A percentile compares a stretch with the other conserved stretches of the same genome.
Conservation (phyloP, 2,888 invertebrate species). For the Callyntrura sp. region DNA sequence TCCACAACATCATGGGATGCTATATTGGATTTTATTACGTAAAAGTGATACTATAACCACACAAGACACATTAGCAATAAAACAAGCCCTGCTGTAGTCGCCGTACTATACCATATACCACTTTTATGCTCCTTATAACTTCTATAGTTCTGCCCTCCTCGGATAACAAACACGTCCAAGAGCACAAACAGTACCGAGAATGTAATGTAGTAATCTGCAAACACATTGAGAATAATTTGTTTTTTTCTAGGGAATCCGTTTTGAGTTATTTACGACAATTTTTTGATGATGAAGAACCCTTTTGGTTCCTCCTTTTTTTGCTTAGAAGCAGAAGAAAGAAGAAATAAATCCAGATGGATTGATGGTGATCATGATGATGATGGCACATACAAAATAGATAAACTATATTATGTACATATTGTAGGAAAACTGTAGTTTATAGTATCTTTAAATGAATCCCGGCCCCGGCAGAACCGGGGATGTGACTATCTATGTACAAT, state of each 20-base stretch:
- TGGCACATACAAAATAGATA: constrained; percentile 35
- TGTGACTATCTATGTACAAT: neutral
- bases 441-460: too few species aligned
- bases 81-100: neutral
- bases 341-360: constrained; percentile 73
- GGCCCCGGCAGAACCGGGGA: neutral
- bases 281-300: constrained; percentile 77
- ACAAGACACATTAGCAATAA: constrained; percentile 30
- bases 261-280: constrained; percentile 76
- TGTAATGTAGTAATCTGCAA: constrained; percentile 34
- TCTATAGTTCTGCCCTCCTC: neutral
- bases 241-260: constrained; percentile 72
- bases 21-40: constrained; percentile 37
- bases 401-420: constrained; percentile 1
- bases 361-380: constrained; percentile 68
- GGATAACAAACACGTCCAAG: neutral
- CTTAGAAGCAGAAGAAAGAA: constrained; percentile 60
- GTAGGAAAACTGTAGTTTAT: too few species aligned
- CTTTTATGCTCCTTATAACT: neutral
- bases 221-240: constrained; percentile 69
- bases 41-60: neutral
- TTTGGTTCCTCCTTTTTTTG: constrained; percentile 76
- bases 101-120: neutral
- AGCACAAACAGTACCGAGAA: neutral
- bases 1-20: neutral